Conservation (phyloP, 2,797 vertebrate species). For the Phrynocephalus vlangalii region DNA sequence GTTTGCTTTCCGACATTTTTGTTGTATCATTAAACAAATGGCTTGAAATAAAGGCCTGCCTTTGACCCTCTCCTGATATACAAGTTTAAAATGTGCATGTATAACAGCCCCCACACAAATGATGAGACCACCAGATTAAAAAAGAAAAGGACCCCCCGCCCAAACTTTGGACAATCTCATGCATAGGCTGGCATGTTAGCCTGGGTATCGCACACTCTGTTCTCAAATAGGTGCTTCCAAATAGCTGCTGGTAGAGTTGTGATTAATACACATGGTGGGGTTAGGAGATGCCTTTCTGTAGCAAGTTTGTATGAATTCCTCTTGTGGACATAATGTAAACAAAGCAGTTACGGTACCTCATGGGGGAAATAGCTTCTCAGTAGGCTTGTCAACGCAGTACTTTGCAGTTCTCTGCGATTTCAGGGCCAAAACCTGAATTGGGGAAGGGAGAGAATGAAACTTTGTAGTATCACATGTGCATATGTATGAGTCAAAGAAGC, state of each 20-base stretch:
- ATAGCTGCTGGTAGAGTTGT: too few relatives aligned
- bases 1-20: not conserved
- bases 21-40: slow-evolving; percentile 2
- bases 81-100: not conserved
- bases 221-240: not conserved
- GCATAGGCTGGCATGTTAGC: not conserved
- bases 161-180: not conserved
- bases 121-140: not conserved
- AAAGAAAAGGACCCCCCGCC: not conserved
- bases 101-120: not conserved
- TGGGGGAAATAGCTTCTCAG: too few relatives aligned
- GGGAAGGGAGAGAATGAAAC: too few relatives aligned
- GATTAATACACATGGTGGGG: not conserved
- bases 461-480: too few relatives aligned
- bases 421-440: too few relatives aligned
- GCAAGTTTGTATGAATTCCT: not conserved
- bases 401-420: too few relatives aligned
- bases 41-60: not conserved
- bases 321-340: too few relatives aligned
- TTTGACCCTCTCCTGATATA: too few relatives aligned
- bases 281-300: not conserved
- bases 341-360: too few relatives aligned
- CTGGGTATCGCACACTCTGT: not conserved
- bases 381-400: too few relatives aligned
- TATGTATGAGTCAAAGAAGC: too few relatives aligned